Base-by-base conservation (phyloP, 2,113 vertebrate species). In the Psophia crepitans region DNA sequence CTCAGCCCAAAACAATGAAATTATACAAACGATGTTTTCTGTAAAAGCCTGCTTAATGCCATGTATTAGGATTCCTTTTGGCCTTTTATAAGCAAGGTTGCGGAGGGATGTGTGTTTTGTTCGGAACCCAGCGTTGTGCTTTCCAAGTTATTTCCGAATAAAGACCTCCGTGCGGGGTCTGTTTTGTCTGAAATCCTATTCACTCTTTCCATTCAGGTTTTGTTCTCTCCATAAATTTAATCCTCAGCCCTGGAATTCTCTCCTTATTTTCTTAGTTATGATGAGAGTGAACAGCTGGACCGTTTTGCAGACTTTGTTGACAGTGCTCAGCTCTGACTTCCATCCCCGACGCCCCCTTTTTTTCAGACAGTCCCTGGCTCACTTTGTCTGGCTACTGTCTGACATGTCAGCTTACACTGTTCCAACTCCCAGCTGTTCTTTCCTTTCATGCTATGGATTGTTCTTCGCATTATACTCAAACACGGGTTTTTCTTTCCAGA, bases 331-430 rank as follows among this genome's bases (percentile, higher is more conserved):
- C 96, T 98, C 94, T 86, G 86, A 77, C 93, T 84, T 56, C n/a
- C n/a, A n/a, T 6, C 39, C 9, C 8, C 6, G 13, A 46, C 12
- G 6, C 6, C 3, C 7, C 11, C 5, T 74, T 81, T 75, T 94
- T 87, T 71, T 94, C 97, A 98, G 98, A 97, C 97, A 81, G 96
- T 54, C 85, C 93, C 96, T 97, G 91, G 96, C 94, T 98, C 92
- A 64, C 96, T 97, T 96, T 97, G 97, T 98, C 98, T 98, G 98
- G 97, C 98, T 98, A 98, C 98, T 97, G 97, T 98, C 98, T 98
- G 98, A 98, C 98, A 98, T 98, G 97, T 98, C 97, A 98, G 96
- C 92, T 96, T 91, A 91, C 89, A 87, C 95, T 96, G 10, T 89
- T 97, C 96, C 95, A 97, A 4, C 79, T 96, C 95, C 98, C 98